phyloP scores from a whole-genome alignment of 1,140 invertebrate species.

The Halyomorpha halys region DNA sequence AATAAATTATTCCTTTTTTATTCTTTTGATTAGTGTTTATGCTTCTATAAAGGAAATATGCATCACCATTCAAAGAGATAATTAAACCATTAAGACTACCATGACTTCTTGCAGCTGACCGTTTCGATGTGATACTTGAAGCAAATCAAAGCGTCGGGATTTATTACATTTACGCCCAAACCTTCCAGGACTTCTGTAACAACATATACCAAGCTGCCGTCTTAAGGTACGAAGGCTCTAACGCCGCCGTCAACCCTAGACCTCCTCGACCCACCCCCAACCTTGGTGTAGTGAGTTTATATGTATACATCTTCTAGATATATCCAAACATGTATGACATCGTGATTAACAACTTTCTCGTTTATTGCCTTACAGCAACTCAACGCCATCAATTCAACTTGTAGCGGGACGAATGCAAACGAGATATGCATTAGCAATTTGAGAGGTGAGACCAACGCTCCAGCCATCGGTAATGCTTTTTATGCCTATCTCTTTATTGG shows the following conservation, averaged over 20 bases:
- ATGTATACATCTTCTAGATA: no score
- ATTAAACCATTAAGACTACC: background rate
- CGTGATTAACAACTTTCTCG: no score
- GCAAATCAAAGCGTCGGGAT: slow-evolving; percentile 40
- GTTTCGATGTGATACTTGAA: slow-evolving; percentile 72
- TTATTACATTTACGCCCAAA: background rate
- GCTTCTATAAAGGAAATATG: no score
- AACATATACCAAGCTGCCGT: background rate
- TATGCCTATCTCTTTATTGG: no score
- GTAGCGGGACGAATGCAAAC: no score
- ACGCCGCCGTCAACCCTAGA: background rate
- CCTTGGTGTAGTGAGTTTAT: background rate
- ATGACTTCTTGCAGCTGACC: slow-evolving; percentile 48
- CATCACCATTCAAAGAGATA: no score
- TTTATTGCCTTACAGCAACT: background rate
- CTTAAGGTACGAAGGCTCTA: background rate
- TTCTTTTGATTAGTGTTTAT: no score
- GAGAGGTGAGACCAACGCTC: no score
- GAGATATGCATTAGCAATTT: no score
- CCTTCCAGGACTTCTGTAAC: background rate
- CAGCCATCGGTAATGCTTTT: no score
- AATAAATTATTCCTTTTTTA: no score
- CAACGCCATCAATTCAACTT: background rate
- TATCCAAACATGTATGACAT: no score
- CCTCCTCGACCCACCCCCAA: background rate